Conservation (phyloP, 2,797 vertebrate species). For the Pseudomugil tenellus region DNA sequence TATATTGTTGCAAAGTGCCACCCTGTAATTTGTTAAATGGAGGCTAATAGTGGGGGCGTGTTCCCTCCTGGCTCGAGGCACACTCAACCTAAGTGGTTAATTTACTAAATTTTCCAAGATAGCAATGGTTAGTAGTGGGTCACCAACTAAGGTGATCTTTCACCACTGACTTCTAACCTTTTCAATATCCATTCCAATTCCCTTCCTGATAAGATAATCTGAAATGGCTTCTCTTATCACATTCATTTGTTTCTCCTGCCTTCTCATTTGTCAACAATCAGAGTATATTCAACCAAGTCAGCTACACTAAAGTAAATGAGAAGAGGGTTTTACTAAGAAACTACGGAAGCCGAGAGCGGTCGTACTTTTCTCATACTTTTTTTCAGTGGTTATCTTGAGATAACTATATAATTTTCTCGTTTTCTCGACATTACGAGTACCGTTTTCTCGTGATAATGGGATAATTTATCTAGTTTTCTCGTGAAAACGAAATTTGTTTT, state of each 20-base stretch:
- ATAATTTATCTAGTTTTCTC: too few relatives aligned
- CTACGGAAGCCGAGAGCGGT: too few relatives aligned
- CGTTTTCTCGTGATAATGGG: too few relatives aligned
- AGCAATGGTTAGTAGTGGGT: constrained; percentile 50
- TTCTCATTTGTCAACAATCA: not conserved
- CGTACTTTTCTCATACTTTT: too few relatives aligned
- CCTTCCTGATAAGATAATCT: constrained; percentile 34
- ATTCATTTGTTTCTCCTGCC: not conserved
- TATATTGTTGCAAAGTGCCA: constrained; percentile 59
- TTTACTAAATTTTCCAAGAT: constrained; percentile 60
- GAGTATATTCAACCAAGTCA: not conserved
- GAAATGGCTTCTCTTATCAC: not conserved
- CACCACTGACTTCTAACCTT: constrained; percentile 49
- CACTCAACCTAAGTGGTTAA: constrained; percentile 68
- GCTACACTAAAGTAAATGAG: too few relatives aligned
- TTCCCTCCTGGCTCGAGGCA: constrained; percentile 67
- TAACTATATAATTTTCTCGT: too few relatives aligned
- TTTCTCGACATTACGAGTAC: too few relatives aligned
- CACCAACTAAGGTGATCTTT: constrained; percentile 49
- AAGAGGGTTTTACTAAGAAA: too few relatives aligned
- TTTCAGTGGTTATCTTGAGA: too few relatives aligned
- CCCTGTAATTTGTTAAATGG: constrained; percentile 72
- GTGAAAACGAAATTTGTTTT: too few relatives aligned
- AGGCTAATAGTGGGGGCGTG: constrained; percentile 65
- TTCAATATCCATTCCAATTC: constrained; percentile 36